Base-by-base conservation (phyloP, 2,888 invertebrate species). In the Drosophila birchii region DNA sequence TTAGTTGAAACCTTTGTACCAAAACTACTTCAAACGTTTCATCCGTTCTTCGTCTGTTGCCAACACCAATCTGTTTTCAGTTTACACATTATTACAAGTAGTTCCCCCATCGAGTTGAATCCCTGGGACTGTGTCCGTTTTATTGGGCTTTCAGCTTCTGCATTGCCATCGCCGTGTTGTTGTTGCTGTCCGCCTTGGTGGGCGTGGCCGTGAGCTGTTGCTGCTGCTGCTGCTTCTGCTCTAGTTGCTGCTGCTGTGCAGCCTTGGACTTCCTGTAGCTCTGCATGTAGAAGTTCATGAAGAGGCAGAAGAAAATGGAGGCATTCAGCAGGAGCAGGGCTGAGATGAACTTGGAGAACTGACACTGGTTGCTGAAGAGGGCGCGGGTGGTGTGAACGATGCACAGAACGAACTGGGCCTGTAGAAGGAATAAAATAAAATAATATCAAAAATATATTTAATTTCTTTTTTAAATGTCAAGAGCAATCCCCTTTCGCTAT, bases 241-340 rank as follows among this genome's bases (percentile, higher is more conserved):
- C 72, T 32, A 70, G 66, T 32, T 71, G 72, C 47, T 56, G 72
- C 47, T 56, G 49, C 66, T 76, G 69, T 44, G 62, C 61, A 32
- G 80, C 82, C 78, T 83, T 85, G 58, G 88, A 74, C 70, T 91
- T 93, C 81, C 94, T 94, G 93, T 98, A 98, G 29, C 96, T 96
- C 91, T 96, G 95, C 79, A 96, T 94, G 93, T 98, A 98, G 94
- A 98, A 98, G 93, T 98, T 96, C 88, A 95, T 95, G 94, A 98
- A 98, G 67, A 98, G 95, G 18, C 94, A 94, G 93, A 98, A 97
- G 94, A 98, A 98, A 89, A 98, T 96, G 39, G 95, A 93, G 8
- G 97, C 96, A 91, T 97, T 97, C 12, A 97, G 93, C 59, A 96
- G 95, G 78, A 97, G 93, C 23, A 96, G 94, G 3, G 94, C 93